Evolutionary conservation across 2,113 vertebrate genomes (phyloP).

Genomic region (Carassius auratus): DNA sequence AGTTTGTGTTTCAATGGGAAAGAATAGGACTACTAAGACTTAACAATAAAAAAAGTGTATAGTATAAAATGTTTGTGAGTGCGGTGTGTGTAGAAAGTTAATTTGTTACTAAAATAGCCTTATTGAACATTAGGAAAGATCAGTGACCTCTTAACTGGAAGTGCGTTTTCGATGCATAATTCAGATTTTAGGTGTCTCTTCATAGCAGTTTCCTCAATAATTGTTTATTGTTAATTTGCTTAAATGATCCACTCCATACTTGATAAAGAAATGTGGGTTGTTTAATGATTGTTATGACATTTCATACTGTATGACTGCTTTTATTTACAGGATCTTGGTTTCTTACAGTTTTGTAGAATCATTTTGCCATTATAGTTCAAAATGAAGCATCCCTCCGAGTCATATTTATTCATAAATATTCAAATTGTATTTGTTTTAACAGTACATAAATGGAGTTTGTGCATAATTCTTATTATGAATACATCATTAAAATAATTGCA

Average conservation of each 20-base stretch:
- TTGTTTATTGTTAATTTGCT: background rate
- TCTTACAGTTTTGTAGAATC: background rate
- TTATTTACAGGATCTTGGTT: background rate
- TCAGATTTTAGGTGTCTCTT: background rate
- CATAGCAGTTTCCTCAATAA: background rate
- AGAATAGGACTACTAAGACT: slow-evolving; percentile 52
- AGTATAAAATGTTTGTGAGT: background rate
- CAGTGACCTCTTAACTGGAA: background rate
- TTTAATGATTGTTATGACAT: background rate
- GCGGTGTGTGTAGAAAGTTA: background rate
- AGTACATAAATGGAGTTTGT: background rate
- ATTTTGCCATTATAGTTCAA: background rate
- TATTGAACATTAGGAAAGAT: background rate
- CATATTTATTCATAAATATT: slow-evolving; percentile 12
- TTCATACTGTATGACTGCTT: background rate
- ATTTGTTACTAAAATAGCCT: slow-evolving; percentile 15
- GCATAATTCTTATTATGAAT: background rate
- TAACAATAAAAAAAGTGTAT: slow-evolving; percentile 53
- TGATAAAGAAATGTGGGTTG: background rate
- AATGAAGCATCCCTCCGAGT: background rate
- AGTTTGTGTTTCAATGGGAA: slow-evolving; percentile 48
- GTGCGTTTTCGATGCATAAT: background rate
- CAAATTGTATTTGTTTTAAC: background rate
- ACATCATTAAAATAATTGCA: background rate
- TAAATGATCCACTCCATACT: background rate